phyloP scores from a whole-genome alignment of 1,140 invertebrate genomes.

The Drosophila watanabei region DNA sequence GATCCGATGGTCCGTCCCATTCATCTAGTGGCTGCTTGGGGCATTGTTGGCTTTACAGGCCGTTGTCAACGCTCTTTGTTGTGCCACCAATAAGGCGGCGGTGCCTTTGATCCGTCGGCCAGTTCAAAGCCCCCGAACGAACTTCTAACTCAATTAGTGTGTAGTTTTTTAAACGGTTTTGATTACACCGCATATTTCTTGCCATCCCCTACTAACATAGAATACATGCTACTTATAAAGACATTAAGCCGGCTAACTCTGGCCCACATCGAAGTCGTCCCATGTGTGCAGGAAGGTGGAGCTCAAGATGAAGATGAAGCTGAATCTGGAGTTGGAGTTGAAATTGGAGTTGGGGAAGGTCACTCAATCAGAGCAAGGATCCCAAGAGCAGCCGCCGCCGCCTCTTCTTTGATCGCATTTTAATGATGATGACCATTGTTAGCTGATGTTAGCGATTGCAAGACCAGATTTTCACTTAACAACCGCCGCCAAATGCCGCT shows the following conservation, averaged over 20 bases:
- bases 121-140: constrained; percentile 73
- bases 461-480: constrained; percentile 82
- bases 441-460: constrained; percentile 84
- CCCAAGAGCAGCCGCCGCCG: constrained; percentile 19
- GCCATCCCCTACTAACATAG: constrained; percentile 12
- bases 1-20: constrained; percentile 26
- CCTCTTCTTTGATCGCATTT: constrained; percentile 79
- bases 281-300: constrained; percentile 12
- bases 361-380: constrained; percentile 69
- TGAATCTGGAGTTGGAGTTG: constrained; percentile 10
- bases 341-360: constrained; percentile 54
- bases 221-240: constrained; percentile 75
- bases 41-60: constrained; percentile 78
- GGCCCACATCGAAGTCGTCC: constrained; percentile 51
- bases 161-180: constrained; percentile 83
- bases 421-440: constrained; percentile 85
- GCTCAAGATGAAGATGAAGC: neutral
- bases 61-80: constrained; percentile 84
- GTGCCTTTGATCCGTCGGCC: constrained; percentile 67
- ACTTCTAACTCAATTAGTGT: constrained; percentile 83
- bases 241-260: constrained; percentile 71
- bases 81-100: constrained; percentile 75
- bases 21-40: constrained; percentile 56
- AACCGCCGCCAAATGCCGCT: constrained; percentile 58
- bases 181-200: constrained; percentile 77